Evolutionary conservation across 1,140 invertebrate genomes (phyloP), one percentile per base, ranked within the genome.

Genomic region (Hyles vespertilio): DNA sequence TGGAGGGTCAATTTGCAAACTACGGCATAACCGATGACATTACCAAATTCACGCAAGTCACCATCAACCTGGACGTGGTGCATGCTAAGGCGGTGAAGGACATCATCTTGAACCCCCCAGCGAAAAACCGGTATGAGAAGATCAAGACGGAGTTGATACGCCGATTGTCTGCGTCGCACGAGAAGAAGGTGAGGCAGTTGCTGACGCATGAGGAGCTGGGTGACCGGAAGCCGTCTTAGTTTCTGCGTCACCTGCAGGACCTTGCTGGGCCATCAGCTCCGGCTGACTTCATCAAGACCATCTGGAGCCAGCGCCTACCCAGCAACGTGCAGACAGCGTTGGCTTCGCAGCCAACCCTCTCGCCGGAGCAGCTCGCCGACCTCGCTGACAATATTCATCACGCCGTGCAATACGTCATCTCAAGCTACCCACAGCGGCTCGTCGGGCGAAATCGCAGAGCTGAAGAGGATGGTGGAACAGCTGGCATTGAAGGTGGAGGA

Each of bases 141-240:
- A 22, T 79, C 0, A 81, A 84, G 46, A 34, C 52, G 0, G 67
- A 70, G 12, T 34, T 81, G 3, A 72, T 81, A 1, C 58, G 40
- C 10, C 56, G 70, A 0, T 56, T 81, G 0, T 67, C 62, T 3
- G 47, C 63, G 0, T 79, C 72, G 0, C 58, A 72, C 12, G 78
- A 78, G 3, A 50, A 69, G 5, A 68, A 67, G 3, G 70, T 63
- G 0, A 59, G 69, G 2, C 65, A 61, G 8, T 50, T 84, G 0
- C 47, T 84, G 0, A 70, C 77, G 10, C 58, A 59, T 11, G 72
- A 86, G 46, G 67, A 77, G 43, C 46, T 83, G 0, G 74, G 77
- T 0, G 81, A 84, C 52, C n/a, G 79, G 0, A 81, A 70, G 40
- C 67, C 63, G 2, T 69, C 67, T 1, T 63, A 69, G 52, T 69